Evolutionary conservation across 2,888 invertebrate genomes (phyloP).

Genomic region (Diabrotica balteata): DNA sequence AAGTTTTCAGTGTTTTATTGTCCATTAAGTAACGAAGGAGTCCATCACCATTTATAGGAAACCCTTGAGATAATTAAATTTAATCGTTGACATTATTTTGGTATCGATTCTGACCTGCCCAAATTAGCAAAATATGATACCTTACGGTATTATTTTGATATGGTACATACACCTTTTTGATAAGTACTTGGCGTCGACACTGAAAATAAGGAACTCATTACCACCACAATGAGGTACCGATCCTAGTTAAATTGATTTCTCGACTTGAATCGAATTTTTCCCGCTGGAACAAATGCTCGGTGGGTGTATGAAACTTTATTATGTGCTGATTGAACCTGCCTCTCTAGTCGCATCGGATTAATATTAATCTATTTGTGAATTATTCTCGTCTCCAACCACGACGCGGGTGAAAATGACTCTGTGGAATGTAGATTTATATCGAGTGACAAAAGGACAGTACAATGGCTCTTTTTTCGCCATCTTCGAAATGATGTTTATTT

Average conservation of each 20-base stretch:
- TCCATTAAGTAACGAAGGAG: too few relatives aligned
- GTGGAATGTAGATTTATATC: slow-evolving; percentile 5
- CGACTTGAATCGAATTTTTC: slow-evolving; percentile 36
- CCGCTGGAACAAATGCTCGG: slow-evolving; percentile 19
- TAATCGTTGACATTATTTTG: too few relatives aligned
- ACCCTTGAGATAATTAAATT: too few relatives aligned
- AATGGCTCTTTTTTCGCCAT: too few relatives aligned
- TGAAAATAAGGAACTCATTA: slow-evolving; percentile 38
- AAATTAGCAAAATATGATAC: too few relatives aligned
- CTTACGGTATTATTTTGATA: background rate
- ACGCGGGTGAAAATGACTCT: slow-evolving; percentile 3
- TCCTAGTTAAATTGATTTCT: slow-evolving; percentile 42
- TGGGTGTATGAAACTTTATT: slow-evolving; percentile 41
- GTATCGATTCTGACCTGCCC: too few relatives aligned
- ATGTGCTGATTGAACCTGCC: slow-evolving; percentile 46
- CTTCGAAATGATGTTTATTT: too few relatives aligned
- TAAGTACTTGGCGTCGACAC: slow-evolving; percentile 1
- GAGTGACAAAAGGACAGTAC: slow-evolving; percentile 15
- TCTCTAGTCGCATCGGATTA: slow-evolving; percentile 8
- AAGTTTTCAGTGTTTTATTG: too few relatives aligned
- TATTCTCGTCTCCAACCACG: slow-evolving; percentile 4
- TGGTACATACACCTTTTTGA: background rate
- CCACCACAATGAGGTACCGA: slow-evolving; percentile 42
- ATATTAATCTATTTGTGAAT: slow-evolving; percentile 19
- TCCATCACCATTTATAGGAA: too few relatives aligned